A percentile compares a stretch with the other conserved stretches of the same genome.
These are phyloP conservation scores for Hypotaenidia okinawae DNA, from an alignment of 2,797 vertebrate species.

Conservation along the genomic window DNA sequence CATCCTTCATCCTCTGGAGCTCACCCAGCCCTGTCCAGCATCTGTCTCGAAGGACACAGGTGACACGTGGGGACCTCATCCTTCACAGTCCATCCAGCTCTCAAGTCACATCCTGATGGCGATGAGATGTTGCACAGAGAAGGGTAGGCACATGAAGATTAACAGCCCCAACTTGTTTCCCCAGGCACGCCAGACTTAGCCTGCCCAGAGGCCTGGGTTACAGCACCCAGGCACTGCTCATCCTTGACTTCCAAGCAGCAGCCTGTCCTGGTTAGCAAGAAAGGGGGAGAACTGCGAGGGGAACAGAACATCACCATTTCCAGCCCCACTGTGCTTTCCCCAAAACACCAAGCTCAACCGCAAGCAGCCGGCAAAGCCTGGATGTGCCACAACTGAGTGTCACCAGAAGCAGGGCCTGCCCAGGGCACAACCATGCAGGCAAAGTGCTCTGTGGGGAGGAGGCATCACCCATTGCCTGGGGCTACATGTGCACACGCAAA, in stretches of 20 bases:
- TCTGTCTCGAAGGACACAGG: background rate
- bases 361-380: background rate
- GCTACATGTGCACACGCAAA: accelerated
- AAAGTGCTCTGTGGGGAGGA: accelerated
- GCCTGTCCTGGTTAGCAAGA: background rate
- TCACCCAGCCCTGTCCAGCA: background rate
- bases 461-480: accelerated
- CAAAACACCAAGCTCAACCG: background rate
- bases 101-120: background rate
- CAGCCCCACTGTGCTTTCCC: background rate
- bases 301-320: conserved; percentile 27
- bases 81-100: background rate
- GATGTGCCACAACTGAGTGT: background rate
- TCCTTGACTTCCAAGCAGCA: conserved; percentile 8
- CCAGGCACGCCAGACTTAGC: background rate
- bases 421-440: accelerated
- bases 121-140: background rate
- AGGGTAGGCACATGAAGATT: background rate
- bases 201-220: background rate
- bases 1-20: background rate
- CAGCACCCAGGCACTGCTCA: background rate
- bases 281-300: background rate
- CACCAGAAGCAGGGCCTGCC: background rate
- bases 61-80: background rate
- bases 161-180: background rate